Evolutionary conservation across 2,888 invertebrate species (phyloP), one percentile per base, ranked within the genome.

Genomic region (Epinotia bilunana): DNA sequence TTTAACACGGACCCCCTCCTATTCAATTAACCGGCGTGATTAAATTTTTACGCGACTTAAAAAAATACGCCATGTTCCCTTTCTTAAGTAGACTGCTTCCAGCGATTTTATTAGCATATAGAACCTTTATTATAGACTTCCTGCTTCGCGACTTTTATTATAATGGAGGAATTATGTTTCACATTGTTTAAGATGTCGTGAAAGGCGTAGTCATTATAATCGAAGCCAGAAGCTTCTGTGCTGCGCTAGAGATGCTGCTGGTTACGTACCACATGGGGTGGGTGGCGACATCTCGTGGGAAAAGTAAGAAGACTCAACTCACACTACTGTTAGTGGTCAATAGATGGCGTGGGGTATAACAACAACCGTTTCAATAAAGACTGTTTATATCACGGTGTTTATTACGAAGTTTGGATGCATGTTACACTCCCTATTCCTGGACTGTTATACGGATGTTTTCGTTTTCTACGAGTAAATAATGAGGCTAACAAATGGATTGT

Each of bases 151-250:
- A 86, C 84, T 87, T 86, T 87, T 86, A 83, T 81, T 87, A 87
- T 89, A 88, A 89, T 90, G 87, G 87, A 84, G 82, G 84, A 87
- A 89, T 87, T 84, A 86, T 88, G 88, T 88, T 84, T 81, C 75
- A 81, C 84, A 86, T 83, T 87, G 84, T 86, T 83, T 85, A 84
- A 81, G 82, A 80, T 76, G 76, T 78, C 76, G 77, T 82, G 79
- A 78, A 80, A 77, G 76, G 61, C 69, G 80, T 81, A 76, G 63
- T 53, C 77, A 78, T 82, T 79, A 79, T 78, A 75, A 75, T 67
- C 72, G 67, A 65, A 18, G 61, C n/a, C 49, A 5, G 46, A 62
- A 60, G 33, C 20, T 39, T 46, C 6, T 20, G 57, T 20, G 57
- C 4, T 68, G 46, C 57, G 20, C 39, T 28, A 23, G 53, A n/a